These are phyloP conservation scores for Erannis defoliaria DNA, from an alignment of 2,888 invertebrate genomes.

Conservation along the genomic window DNA sequence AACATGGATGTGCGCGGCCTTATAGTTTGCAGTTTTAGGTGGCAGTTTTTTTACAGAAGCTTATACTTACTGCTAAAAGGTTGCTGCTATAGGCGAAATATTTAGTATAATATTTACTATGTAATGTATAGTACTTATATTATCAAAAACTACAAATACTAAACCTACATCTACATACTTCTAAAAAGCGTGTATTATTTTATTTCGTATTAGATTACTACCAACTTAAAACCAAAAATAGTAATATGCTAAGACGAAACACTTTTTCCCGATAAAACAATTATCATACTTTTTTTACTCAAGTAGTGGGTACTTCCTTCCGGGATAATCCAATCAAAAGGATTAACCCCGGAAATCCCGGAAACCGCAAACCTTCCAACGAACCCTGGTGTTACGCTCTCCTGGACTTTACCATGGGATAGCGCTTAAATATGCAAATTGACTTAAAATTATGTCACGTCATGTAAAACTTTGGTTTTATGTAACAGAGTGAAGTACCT, in stretches of 20 bases:
- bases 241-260: background rate
- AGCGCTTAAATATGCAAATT: constrained; percentile 17
- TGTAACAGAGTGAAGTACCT: background rate
- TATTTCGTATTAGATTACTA: background rate
- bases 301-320: constrained; percentile 1
- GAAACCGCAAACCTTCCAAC: constrained; percentile 18
- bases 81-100: too few relatives aligned
- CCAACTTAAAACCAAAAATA: background rate
- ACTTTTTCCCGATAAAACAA: background rate
- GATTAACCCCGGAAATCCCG: constrained; percentile 22
- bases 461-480: constrained; percentile 15
- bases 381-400: constrained; percentile 14
- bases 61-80: too few relatives aligned
- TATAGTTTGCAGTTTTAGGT: too few relatives aligned
- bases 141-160: too few relatives aligned
- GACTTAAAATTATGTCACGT: constrained; percentile 13
- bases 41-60: too few relatives aligned
- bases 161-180: background rate
- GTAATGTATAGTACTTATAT: too few relatives aligned
- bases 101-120: too few relatives aligned
- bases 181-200: background rate
- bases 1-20: too few relatives aligned
- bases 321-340: constrained; percentile 13
- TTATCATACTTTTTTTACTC: constrained; percentile 1
- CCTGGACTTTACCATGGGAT: constrained; percentile 11